Evolutionary conservation across 1,140 invertebrate species (phyloP), one percentile per base, ranked within the genome.

Genomic region (Trachymyrmex septentrionalis): DNA sequence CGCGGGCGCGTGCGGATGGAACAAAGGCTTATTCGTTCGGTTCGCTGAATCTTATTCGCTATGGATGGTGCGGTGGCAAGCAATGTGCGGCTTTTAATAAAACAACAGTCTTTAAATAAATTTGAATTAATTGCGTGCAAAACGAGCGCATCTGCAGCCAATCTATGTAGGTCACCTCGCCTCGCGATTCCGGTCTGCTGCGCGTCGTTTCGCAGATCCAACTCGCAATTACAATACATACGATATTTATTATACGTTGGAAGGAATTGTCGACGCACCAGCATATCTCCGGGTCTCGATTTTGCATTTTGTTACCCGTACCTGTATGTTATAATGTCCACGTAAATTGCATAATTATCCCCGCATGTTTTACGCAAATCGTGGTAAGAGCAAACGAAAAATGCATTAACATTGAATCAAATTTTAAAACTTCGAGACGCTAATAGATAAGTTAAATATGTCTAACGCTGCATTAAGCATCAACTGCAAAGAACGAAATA

Each of bases 101-200:
- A 90, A 90, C 82, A 50, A 75, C 88, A 75, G 80, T 72, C 82
- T 91, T 92, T 91, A 91, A 93, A 91, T 73, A 87, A 87, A 93
- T 93, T 92, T 86, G 88, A 93, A 93, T 92, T 89, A 88, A 81
- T 53, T 72, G 48, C 63, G 12, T 44, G 66, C 38, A 57, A 30
- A 30, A 57, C 44, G 57, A 67, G 55, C 69, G 82, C 85, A 89
- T 91, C 90, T 92, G 90, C 78, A 21, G 53, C 50, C 57, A 84
- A 50, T 73, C 69, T 71, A 90, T 92, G 75, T 89, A 86, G 91
- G 91, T 89, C 92, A 90, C 9, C 57, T 59, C 67, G 69, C 71
- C n/a, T 38, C 12, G 72, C 67, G 80, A 85, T 82, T 90, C 75
- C 59, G 30, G 64, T 5, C 30, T 19, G 16, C 16, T 38, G 27